These are phyloP conservation scores for Tholera decimalis DNA, from an alignment of 2,888 invertebrate species.

Conservation along the genomic window DNA sequence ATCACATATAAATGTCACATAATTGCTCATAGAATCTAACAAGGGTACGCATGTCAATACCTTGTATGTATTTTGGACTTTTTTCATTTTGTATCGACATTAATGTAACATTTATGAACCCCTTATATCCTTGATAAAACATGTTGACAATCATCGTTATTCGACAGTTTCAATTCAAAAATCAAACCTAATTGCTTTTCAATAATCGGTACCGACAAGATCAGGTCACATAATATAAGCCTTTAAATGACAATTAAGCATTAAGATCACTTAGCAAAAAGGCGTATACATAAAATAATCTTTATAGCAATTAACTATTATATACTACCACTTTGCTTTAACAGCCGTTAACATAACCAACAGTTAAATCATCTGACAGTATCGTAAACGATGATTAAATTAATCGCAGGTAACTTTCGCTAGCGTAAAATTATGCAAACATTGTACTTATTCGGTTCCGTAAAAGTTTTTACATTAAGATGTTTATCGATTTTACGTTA, in stretches of 20 bases:
- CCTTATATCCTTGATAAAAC: too few relatives aligned
- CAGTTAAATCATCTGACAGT: slow-evolving; percentile 22
- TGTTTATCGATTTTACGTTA: not conserved
- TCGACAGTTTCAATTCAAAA: too few relatives aligned
- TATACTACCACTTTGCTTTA: not conserved
- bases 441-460: slow-evolving; percentile 8
- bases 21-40: too few relatives aligned
- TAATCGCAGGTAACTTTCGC: slow-evolving; percentile 24
- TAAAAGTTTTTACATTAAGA: not conserved
- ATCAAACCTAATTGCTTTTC: too few relatives aligned
- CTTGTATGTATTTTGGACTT: too few relatives aligned
- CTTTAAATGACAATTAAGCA: not conserved
- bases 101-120: too few relatives aligned
- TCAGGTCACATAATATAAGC: not conserved
- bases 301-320: not conserved
- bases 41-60: too few relatives aligned
- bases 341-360: slow-evolving; percentile 6
- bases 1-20: too few relatives aligned
- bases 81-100: too few relatives aligned
- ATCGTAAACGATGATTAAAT: slow-evolving; percentile 16
- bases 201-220: too few relatives aligned
- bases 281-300: not conserved
- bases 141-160: too few relatives aligned
- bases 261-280: not conserved
- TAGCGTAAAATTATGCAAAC: slow-evolving; percentile 19